These are phyloP conservation scores for Ceriagrion tenellum DNA, from an alignment of 2,888 invertebrate species.

Conservation along the genomic window DNA sequence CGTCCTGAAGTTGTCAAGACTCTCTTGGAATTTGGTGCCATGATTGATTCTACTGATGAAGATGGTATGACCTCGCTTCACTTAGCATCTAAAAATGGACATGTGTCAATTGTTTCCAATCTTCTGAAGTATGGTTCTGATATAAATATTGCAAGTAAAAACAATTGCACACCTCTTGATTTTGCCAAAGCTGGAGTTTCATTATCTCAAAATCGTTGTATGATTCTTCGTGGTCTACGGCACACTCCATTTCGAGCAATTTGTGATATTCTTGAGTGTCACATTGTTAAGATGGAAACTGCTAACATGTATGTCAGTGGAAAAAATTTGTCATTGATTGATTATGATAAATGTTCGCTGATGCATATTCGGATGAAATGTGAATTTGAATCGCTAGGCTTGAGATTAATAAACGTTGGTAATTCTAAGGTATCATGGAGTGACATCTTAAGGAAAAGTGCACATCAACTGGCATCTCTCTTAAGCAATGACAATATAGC, in stretches of 20 bases:
- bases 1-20: neutral
- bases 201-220: neutral
- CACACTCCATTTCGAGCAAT: neutral
- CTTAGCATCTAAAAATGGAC: neutral
- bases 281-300: neutral
- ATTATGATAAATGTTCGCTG: too few relatives aligned
- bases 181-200: neutral
- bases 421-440: neutral
- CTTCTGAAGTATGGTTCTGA: neutral
- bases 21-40: neutral
- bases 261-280: neutral
- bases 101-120: neutral
- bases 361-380: neutral
- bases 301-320: too few relatives aligned
- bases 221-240: too few relatives aligned
- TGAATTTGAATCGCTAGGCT: neutral
- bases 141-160: neutral
- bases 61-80: neutral
- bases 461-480: neutral
- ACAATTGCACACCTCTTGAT: neutral
- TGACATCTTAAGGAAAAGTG: neutral
- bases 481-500: neutral
- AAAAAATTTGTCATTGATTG: too few relatives aligned
- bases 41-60: neutral
- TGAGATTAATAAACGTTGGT: neutral